phyloP scores from a whole-genome alignment of 53 echinoderm and acorn worm species.

The Luidia sarsii region DNA sequence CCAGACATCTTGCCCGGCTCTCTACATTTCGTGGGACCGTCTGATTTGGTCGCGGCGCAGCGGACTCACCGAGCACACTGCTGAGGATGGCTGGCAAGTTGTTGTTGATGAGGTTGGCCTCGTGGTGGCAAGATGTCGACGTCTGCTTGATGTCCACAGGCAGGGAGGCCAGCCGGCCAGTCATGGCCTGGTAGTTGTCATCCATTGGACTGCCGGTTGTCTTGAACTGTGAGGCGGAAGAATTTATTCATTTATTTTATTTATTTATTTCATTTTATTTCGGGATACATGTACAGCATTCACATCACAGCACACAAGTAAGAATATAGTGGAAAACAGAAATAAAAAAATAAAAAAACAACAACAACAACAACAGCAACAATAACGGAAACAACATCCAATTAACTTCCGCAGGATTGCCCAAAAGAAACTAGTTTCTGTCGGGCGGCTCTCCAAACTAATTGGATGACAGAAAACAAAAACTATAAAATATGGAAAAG shows the following conservation, averaged over 20 bases:
- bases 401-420: not conserved
- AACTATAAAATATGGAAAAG: no score
- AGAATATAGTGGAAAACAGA: not conserved
- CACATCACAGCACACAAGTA: no score
- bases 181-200: conserved; percentile 60
- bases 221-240: conserved; percentile 35
- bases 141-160: conserved; percentile 45
- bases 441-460: no score
- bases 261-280: no score
- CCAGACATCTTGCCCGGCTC: no score
- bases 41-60: no score
- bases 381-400: no score
- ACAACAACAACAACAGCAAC: no score
- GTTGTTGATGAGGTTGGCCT: conserved; percentile 75
- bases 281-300: no score
- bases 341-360: not conserved
- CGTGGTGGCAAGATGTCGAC: conserved; percentile 19
- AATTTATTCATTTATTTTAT: not conserved
- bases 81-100: conserved; percentile 61
- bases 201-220: conserved; percentile 39
- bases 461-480: no score
- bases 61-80: conserved; percentile 56
- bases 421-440: no score
- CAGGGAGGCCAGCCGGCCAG: conserved; percentile 41
- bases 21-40: no score